Percentiles rank a stretch among this genome's conserved stretches.
phyloP scores from a whole-genome alignment of 1,140 invertebrate genomes.

The Drosophila sucinea region DNA sequence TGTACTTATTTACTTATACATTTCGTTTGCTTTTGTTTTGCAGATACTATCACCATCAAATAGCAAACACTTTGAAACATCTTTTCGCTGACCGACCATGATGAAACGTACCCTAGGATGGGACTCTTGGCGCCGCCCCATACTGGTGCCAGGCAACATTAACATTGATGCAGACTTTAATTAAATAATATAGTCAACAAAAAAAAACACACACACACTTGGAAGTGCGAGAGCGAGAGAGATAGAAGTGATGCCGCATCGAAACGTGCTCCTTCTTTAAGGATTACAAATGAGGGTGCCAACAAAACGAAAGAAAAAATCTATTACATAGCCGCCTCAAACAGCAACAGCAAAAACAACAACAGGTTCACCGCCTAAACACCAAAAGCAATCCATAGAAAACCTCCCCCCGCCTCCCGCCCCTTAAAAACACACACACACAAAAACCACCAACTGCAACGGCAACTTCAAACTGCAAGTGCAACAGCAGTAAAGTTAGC shows the following conservation, averaged over 20 bases:
- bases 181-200: conserved; percentile 2
- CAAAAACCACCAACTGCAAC: conserved; percentile 12
- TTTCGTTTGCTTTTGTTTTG: not conserved
- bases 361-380: conserved; percentile 26
- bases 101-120: conserved; percentile 42
- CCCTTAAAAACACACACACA: conserved; percentile 19
- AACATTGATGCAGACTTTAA: conserved; percentile 31
- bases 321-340: conserved; percentile 11
- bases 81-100: not conserved
- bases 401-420: conserved; percentile 1
- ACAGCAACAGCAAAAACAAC: not conserved
- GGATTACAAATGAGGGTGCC: conserved; percentile 27
- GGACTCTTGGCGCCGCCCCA: conserved; percentile 61
- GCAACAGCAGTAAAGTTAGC: conserved; percentile 32
- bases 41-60: not conserved
- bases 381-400: conserved; percentile 13
- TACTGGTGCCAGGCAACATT: conserved; percentile 27
- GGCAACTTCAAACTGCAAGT: conserved; percentile 26
- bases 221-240: conserved; percentile 5
- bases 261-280: not conserved
- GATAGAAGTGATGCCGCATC: conserved; percentile 8
- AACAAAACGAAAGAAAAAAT: conserved; percentile 18
- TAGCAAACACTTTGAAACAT: not conserved
- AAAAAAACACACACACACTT: not conserved
- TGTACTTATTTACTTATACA: too few species aligned